phyloP scores from a whole-genome alignment of 2,797 vertebrate species.

The Yasuhikotakia modesta region DNA sequence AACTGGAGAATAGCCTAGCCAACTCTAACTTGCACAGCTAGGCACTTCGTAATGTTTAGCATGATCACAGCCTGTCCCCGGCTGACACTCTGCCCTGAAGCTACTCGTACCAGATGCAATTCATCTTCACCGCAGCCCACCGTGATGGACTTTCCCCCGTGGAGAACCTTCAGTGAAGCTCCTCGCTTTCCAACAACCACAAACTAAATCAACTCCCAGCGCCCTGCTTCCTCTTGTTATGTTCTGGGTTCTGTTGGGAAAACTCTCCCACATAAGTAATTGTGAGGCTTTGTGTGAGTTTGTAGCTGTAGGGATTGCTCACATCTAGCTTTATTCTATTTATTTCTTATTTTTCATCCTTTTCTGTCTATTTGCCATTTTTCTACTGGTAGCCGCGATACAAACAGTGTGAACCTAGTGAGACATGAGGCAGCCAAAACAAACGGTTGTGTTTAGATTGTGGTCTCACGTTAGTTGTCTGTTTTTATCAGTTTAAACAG shows the following conservation, averaged over 20 bases:
- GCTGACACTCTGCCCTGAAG: slow-evolving; percentile 51
- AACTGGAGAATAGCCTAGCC: slow-evolving; percentile 11
- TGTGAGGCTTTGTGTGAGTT: slow-evolving; percentile 23
- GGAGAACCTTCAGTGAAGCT: slow-evolving; percentile 29
- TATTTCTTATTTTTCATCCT: slow-evolving; percentile 18
- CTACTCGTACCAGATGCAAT: slow-evolving; percentile 55
- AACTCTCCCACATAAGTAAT: slow-evolving; percentile 10
- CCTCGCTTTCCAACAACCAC: slow-evolving; percentile 7
- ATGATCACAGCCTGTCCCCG: slow-evolving; percentile 49
- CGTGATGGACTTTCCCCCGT: slow-evolving; percentile 35
- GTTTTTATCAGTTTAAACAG: too few species aligned
- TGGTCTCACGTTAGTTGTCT: slow-evolving; percentile 34
- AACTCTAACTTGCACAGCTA: slow-evolving; percentile 44
- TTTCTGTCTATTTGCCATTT: slow-evolving; percentile 20
- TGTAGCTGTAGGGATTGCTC: slow-evolving; percentile 29
- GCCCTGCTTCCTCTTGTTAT: slow-evolving; percentile 23
- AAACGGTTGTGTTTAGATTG: slow-evolving; percentile 63
- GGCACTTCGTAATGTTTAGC: slow-evolving; percentile 52
- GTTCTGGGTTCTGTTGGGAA: slow-evolving; percentile 30
- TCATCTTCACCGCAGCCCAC: slow-evolving; percentile 55
- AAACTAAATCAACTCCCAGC: slow-evolving; percentile 33
- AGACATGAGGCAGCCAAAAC: slow-evolving; percentile 41
- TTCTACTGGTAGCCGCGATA: slow-evolving; percentile 15
- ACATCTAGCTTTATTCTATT: slow-evolving; percentile 1
- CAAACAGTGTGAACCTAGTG: slow-evolving; percentile 42